Evolutionary conservation across 2,797 vertebrate genomes (phyloP).

Genomic region (Propithecus deckenii): DNA sequence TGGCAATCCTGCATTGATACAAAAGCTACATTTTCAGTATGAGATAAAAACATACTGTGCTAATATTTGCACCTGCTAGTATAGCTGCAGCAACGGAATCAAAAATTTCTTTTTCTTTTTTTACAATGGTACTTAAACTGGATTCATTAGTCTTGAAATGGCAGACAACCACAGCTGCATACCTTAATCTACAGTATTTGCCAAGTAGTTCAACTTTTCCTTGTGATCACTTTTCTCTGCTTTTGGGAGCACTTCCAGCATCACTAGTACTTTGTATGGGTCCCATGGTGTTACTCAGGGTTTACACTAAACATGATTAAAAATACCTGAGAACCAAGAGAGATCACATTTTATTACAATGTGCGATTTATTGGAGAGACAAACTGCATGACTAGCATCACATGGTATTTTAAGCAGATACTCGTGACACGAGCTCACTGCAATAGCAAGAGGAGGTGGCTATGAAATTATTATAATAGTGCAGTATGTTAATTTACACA

Average conservation of each 20-base stretch:
- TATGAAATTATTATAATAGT: not conserved
- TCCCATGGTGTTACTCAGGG: not conserved
- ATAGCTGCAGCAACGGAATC: not conserved
- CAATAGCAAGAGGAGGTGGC: not conserved
- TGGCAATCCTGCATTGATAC: not conserved
- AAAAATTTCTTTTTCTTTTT: not conserved
- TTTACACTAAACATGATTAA: not conserved
- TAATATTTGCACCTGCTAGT: not conserved
- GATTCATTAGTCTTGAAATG: not conserved
- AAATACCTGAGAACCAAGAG: not conserved
- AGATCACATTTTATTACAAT: not conserved
- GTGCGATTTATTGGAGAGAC: not conserved
- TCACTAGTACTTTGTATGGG: not conserved
- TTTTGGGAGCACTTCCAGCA: not conserved
- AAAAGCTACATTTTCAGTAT: not conserved
- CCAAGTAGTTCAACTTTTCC: not conserved
- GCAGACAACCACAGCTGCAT: not conserved
- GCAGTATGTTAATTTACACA: not conserved
- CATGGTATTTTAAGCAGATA: not conserved
- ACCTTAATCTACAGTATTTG: not conserved
- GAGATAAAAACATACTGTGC: not conserved
- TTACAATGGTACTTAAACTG: not conserved
- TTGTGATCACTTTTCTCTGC: not conserved
- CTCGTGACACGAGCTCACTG: not conserved
- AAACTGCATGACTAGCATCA: not conserved